Percentiles rank a stretch among this genome's conserved stretches.
These are phyloP conservation scores for Corbicula japonica DNA, from an alignment of 2,888 invertebrate species.

Conservation along the genomic window DNA sequence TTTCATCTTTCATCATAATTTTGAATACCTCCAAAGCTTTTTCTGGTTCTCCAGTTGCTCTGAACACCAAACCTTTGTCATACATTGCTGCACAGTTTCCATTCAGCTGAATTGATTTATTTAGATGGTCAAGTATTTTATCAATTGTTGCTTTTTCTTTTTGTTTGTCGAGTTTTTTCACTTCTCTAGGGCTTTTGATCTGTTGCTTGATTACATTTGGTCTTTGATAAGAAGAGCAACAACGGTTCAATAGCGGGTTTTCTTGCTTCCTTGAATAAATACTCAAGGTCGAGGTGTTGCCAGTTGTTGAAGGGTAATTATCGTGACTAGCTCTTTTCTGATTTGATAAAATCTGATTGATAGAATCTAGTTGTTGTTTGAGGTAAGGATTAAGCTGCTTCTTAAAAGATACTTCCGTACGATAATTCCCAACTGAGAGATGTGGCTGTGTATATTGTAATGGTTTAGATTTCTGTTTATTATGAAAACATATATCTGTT, in stretches of 20 bases:
- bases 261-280: too few relatives aligned
- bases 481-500: too few relatives aligned
- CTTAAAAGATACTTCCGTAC: too few relatives aligned
- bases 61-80: slow-evolving; percentile 40
- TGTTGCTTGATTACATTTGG: not conserved
- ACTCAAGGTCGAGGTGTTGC: too few relatives aligned
- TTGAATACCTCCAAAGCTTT: slow-evolving; percentile 41
- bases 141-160: not conserved
- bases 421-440: too few relatives aligned
- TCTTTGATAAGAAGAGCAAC: too few relatives aligned
- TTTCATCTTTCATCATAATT: slow-evolving; percentile 9
- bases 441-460: too few relatives aligned
- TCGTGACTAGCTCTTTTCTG: too few relatives aligned
- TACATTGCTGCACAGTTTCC: slow-evolving; percentile 40
- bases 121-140: slow-evolving; percentile 24
- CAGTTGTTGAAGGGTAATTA: too few relatives aligned
- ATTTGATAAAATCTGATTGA: too few relatives aligned
- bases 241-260: too few relatives aligned
- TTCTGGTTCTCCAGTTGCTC: slow-evolving; percentile 3
- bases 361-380: not conserved
- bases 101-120: slow-evolving; percentile 24
- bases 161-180: slow-evolving; percentile 4
- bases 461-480: too few relatives aligned
- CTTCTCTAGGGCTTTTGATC: slow-evolving; percentile 45
- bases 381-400: not conserved